Conservation (phyloP, 2,113 vertebrate species). For the Smithornis capensis region DNA sequence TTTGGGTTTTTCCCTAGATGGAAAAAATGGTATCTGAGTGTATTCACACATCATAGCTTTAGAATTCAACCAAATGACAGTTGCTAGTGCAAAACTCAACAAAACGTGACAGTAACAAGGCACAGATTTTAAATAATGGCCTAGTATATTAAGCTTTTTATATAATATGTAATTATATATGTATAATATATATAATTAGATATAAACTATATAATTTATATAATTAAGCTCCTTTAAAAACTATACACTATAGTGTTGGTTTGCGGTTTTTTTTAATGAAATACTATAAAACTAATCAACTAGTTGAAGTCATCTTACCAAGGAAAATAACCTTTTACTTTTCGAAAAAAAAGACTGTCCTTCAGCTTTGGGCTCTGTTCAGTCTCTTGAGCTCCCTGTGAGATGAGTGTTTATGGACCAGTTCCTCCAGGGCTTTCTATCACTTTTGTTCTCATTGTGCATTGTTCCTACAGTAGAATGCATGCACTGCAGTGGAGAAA, state of each 20-base stretch:
- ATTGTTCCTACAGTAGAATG: conserved; percentile 82
- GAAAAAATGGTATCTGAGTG: background rate
- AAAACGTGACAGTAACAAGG: background rate
- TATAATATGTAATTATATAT: too few relatives aligned
- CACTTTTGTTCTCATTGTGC: background rate
- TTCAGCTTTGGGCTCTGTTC: background rate
- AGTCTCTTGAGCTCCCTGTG: background rate
- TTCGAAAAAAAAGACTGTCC: background rate
- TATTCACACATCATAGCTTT: background rate
- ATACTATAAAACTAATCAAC: background rate
- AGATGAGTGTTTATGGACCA: background rate
- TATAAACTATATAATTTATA: background rate
- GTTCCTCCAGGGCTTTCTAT: background rate
- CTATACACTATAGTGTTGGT: too few relatives aligned
- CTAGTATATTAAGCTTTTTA: background rate
- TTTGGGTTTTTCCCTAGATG: fast-evolving
- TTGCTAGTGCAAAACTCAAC: background rate
- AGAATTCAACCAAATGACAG: background rate
- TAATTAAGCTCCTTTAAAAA: background rate
- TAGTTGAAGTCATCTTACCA: background rate
- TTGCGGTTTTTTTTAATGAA: too few relatives aligned
- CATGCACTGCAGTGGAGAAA: conserved; percentile 89
- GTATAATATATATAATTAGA: too few relatives aligned
- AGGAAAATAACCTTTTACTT: background rate
- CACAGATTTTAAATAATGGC: background rate